These are phyloP conservation scores for Chrysotoxum bicinctum DNA, from an alignment of 2,888 invertebrate species.

Conservation along the genomic window DNA sequence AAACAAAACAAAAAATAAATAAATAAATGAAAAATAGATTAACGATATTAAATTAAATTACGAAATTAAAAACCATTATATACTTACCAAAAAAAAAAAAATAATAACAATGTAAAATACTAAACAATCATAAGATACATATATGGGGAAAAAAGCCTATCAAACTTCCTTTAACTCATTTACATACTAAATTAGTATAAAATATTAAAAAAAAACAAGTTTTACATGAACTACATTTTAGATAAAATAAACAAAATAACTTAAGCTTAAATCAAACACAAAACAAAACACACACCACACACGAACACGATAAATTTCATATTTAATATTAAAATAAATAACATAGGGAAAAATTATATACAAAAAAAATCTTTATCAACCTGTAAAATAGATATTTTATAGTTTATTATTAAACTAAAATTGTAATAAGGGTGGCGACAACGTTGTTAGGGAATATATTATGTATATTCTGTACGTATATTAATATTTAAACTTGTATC, in stretches of 20 bases:
- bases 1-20: background rate
- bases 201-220: slow-evolving; percentile 46
- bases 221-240: slow-evolving; percentile 58
- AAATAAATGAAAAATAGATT: slow-evolving; percentile 38
- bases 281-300: slow-evolving; percentile 28
- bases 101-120: slow-evolving; percentile 71
- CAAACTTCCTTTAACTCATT: slow-evolving; percentile 63
- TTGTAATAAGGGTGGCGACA: slow-evolving; percentile 24
- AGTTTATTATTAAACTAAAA: slow-evolving; percentile 50
- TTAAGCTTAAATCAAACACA: slow-evolving; percentile 52
- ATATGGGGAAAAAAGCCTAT: slow-evolving; percentile 56
- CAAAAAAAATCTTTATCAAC: slow-evolving; percentile 39
- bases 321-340: slow-evolving; percentile 37
- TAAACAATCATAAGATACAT: slow-evolving; percentile 57
- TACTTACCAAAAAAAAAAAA: slow-evolving; percentile 60
- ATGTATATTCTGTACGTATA: slow-evolving; percentile 62
- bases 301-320: slow-evolving; percentile 34
- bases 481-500: slow-evolving; percentile 33
- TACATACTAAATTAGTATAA: slow-evolving; percentile 73
- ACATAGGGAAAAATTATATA: slow-evolving; percentile 35
- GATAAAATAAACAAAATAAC: slow-evolving; percentile 50
- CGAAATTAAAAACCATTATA: slow-evolving; percentile 14
- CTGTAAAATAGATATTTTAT: slow-evolving; percentile 47
- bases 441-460: slow-evolving; percentile 70
- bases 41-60: slow-evolving; percentile 47